These are phyloP conservation scores for Lepidothrix coronata DNA, from an alignment of 2,113 vertebrate genomes.

Conservation along the genomic window DNA sequence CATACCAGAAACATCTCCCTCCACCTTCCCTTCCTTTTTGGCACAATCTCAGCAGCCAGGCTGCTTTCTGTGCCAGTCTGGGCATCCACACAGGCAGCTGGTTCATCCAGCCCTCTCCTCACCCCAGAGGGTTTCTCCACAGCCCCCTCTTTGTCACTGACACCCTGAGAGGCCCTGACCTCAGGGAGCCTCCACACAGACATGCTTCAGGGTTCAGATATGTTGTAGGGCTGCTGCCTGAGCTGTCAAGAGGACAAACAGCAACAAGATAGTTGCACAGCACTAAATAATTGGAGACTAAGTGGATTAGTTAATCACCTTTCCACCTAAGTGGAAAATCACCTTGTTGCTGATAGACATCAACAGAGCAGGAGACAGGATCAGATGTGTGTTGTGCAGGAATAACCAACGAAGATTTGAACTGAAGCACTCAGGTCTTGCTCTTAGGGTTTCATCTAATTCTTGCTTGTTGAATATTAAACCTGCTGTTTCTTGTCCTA, in stretches of 20 bases:
- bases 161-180: slow-evolving; percentile 16
- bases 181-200: neutral
- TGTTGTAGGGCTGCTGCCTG: neutral
- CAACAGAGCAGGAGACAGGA: neutral
- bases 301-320: neutral
- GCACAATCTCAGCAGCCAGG: neutral
- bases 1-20: slow-evolving; percentile 8
- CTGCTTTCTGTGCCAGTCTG: neutral
- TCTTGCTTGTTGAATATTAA: neutral
- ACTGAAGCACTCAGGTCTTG: neutral
- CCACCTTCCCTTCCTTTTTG: slow-evolving; percentile 9
- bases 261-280: neutral
- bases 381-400: neutral
- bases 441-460: neutral
- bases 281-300: neutral
- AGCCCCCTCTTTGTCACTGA: neutral
- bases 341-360: neutral
- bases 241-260: slow-evolving; percentile 29
- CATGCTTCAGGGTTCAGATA: neutral
- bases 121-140: neutral
- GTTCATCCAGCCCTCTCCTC: neutral
- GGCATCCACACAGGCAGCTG: neutral
- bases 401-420: neutral
- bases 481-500: neutral
- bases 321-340: neutral